Evolutionary conservation across 2,113 vertebrate species (phyloP).

Genomic region (Felis catus): F.catus_Fca126_mat1.0 CM031414.1:33051001-33051500

Average conservation of each 20-base stretch:
- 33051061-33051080: neutral
- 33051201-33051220: neutral
- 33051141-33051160: neutral
- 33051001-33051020: neutral
- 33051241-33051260: neutral
- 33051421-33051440: neutral
- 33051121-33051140: slow-evolving; percentile 33
- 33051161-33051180: neutral
- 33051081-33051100: slow-evolving; percentile 31
- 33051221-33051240: neutral
- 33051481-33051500: neutral
- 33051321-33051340: neutral
- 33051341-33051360: neutral
- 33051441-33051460: neutral
- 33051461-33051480: neutral
- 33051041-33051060: neutral
- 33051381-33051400: neutral
- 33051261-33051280: neutral
- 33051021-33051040: neutral
- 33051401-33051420: neutral
- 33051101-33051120: neutral
- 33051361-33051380: neutral
- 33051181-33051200: neutral
- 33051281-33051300: neutral
- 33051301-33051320: neutral